These are phyloP conservation scores for Apantesis nais DNA, from an alignment of 2,888 invertebrate genomes.

Conservation along the genomic window DNA sequence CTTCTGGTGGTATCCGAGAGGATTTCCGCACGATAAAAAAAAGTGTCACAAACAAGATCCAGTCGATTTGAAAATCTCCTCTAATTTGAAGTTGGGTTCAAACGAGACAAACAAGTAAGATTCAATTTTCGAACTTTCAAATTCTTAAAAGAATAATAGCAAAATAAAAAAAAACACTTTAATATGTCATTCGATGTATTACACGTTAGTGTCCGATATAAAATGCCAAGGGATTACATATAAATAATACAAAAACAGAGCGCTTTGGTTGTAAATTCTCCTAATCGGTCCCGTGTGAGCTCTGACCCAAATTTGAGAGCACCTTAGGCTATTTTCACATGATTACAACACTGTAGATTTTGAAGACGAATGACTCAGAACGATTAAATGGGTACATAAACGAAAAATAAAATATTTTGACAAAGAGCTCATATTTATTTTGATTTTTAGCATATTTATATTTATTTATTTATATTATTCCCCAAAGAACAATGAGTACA, in stretches of 20 bases:
- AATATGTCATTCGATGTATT: neutral
- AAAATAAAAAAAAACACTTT: neutral
- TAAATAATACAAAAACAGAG: slow-evolving; percentile 51
- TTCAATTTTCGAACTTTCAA: too few relatives aligned
- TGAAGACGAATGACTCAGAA: slow-evolving; percentile 54
- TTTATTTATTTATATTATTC: too few relatives aligned
- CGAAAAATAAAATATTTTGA: slow-evolving; percentile 68
- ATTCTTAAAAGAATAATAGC: neutral
- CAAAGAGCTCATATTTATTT: slow-evolving; percentile 25
- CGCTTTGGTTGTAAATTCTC: slow-evolving; percentile 53
- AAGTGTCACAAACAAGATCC: neutral
- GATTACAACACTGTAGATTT: slow-evolving; percentile 46
- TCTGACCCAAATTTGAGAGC: slow-evolving; percentile 50
- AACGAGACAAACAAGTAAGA: too few relatives aligned
- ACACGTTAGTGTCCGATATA: neutral
- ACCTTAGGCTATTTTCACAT: slow-evolving; percentile 51
- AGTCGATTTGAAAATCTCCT: neutral
- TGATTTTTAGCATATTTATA: too few relatives aligned
- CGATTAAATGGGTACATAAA: slow-evolving; percentile 63
- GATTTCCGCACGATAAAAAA: too few relatives aligned
- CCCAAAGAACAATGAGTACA: too few relatives aligned
- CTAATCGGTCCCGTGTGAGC: slow-evolving; percentile 51
- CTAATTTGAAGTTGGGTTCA: neutral
- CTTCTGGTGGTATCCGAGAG: too few relatives aligned
- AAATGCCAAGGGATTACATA: slow-evolving; percentile 37